A percentile compares a stretch with the other conserved stretches of the same genome.
These are phyloP conservation scores for Drosophila macrospina DNA, from an alignment of 2,888 invertebrate genomes.

Conservation along the genomic window DNA sequence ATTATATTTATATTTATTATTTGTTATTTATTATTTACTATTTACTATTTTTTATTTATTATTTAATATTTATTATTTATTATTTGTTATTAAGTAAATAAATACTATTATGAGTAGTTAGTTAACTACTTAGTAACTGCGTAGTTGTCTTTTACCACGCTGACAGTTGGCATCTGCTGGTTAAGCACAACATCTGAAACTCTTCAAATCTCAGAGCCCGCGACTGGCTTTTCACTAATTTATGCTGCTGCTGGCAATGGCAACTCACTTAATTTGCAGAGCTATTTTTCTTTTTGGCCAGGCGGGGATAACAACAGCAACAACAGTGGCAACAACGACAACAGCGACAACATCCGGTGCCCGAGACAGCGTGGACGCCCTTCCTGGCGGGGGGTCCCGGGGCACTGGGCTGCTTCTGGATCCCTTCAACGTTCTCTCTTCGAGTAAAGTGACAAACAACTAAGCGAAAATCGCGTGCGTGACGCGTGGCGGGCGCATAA, in stretches of 20 bases:
- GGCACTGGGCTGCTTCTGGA: neutral
- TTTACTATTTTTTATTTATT: no score
- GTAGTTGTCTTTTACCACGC: neutral
- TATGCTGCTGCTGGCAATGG: constrained; percentile 59
- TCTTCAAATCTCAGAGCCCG: constrained; percentile 46
- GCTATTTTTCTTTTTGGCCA: constrained; percentile 67
- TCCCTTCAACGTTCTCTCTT: neutral
- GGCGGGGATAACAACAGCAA: constrained; percentile 35
- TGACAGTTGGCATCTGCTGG: constrained; percentile 10
- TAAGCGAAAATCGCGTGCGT: constrained; percentile 80
- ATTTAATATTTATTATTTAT: no score
- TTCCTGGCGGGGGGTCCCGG: constrained; percentile 5
- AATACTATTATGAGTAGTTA: no score
- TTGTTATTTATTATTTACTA: no score
- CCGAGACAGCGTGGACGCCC: constrained; percentile 11
- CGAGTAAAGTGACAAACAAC: constrained; percentile 74
- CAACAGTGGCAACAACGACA: neutral
- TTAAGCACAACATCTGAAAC: neutral
- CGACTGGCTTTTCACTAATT: constrained; percentile 56
- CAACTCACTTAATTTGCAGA: constrained; percentile 72
- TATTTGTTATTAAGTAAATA: no score
- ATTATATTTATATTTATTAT: no score
- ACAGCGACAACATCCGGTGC: constrained; percentile 44
- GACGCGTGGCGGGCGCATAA: constrained; percentile 78
- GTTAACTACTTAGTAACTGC: neutral